Evolutionary conservation across 2,797 vertebrate genomes (phyloP).

Genomic region (Enteromius afrohamiltoni): DNA sequence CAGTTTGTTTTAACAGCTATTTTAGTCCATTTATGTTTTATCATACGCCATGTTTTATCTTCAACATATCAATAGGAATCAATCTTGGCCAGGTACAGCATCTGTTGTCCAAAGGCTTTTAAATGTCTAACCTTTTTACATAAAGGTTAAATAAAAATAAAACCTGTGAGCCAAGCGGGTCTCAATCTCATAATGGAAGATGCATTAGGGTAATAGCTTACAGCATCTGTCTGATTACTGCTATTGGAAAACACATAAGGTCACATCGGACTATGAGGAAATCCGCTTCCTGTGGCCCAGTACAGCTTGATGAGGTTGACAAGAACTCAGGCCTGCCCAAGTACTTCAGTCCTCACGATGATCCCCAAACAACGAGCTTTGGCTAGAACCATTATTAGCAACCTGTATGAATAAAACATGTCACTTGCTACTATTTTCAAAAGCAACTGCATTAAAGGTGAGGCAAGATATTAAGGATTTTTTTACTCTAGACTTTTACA

Average conservation of each 20-base stretch:
- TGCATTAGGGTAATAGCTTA: constrained; percentile 36
- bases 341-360: constrained; percentile 11
- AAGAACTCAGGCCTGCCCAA: constrained; percentile 12
- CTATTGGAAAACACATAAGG: constrained; percentile 48
- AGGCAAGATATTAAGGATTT: background rate
- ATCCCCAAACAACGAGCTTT: constrained; percentile 19
- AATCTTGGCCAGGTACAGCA: constrained; percentile 8
- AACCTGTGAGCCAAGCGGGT: constrained; percentile 3
- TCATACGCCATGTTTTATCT: too few species aligned
- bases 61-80: too few species aligned
- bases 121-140: constrained; percentile 24
- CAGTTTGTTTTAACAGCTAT: background rate
- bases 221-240: constrained; percentile 53
- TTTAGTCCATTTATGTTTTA: background rate
- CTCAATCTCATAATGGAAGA: constrained; percentile 43
- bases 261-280: constrained; percentile 50
- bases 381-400: background rate
- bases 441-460: background rate
- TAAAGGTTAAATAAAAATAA: constrained; percentile 44
- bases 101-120: constrained; percentile 23
- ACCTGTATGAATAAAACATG: background rate
- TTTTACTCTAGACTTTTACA: background rate
- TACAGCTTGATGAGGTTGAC: constrained; percentile 3
- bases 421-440: background rate
- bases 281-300: background rate